A percentile compares a stretch with the other conserved stretches of the same genome.
These are phyloP conservation scores for Osmerus eperlanus DNA, from an alignment of 2,113 vertebrate species.

Conservation along the genomic window DNA sequence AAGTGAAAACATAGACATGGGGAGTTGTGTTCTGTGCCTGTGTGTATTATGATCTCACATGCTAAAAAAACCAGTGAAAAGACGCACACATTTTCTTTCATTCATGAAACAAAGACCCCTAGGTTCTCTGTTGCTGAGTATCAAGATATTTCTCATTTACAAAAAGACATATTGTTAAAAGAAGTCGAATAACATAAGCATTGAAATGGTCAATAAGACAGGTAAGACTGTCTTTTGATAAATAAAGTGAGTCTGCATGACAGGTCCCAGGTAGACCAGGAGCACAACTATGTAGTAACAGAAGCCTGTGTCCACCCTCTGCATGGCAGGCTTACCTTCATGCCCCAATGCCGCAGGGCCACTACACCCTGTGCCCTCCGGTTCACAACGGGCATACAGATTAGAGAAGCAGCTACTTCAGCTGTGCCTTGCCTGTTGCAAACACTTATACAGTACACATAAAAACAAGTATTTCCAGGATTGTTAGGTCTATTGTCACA, in stretches of 20 bases:
- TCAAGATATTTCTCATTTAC: conserved; percentile 46
- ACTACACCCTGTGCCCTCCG: conserved; percentile 15
- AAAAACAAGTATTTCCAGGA: conserved; percentile 80
- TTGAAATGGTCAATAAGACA: conserved; percentile 42
- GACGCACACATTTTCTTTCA: background rate
- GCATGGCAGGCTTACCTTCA: conserved; percentile 32
- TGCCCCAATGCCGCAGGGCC: conserved; percentile 22
- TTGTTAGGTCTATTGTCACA: conserved; percentile 65
- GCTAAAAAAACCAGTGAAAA: conserved; percentile 1
- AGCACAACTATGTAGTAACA: conserved; percentile 6
- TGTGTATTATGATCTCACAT: conserved; percentile 14
- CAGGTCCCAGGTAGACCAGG: conserved; percentile 28
- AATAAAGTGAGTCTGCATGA: conserved; percentile 36
- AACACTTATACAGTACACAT: conserved; percentile 73
- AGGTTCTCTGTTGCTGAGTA: conserved; percentile 22
- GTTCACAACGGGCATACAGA: conserved; percentile 52
- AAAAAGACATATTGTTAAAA: conserved; percentile 42
- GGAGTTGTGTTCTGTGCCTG: conserved; percentile 23
- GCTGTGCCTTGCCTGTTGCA: conserved; percentile 48
- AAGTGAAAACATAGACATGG: background rate
- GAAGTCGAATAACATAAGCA: conserved; percentile 52
- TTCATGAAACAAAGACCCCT: background rate
- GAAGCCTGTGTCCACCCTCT: conserved; percentile 33
- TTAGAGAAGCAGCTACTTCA: conserved; percentile 51
- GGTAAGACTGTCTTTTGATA: conserved; percentile 44